Base-by-base conservation (phyloP, 2,888 invertebrate species). In the Pristionchus mayeri region DNA sequence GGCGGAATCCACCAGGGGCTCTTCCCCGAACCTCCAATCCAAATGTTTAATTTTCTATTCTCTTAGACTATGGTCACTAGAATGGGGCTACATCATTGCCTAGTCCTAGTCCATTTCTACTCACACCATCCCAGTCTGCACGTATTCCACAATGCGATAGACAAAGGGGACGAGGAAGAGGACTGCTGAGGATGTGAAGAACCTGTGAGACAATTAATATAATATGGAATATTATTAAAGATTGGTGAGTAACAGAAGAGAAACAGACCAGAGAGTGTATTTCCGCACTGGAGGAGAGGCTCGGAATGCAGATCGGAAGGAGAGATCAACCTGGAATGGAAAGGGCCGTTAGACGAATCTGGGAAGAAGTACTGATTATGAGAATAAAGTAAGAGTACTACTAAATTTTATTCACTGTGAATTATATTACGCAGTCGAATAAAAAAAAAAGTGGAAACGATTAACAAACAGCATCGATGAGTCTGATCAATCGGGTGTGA, bases 301-400 rank as follows among this genome's bases (percentile, higher is more conserved):
- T 34, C 88, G 88, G 85, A 91, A 91, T 3, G 91, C 90, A 44
- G 90, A 89, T 63, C 91, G 88, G 80, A 90, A 91, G 76, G 88
- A 89, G n/a, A 90, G 89, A 84, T 88, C 89, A 0, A 90, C 89
- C 83, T 80, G 52, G 2, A 44, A 34, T 21, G 7, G 54, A 21
- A 21, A n/a, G n/a, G n/a, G n/a, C n/a, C n/a, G n/a, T n/a, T n/a
- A n/a, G n/a, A n/a, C n/a, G n/a, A n/a, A n/a, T n/a, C n/a, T n/a
- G n/a, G n/a, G n/a, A n/a, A n/a, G n/a, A n/a, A n/a, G n/a, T n/a
- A n/a, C n/a, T n/a, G n/a, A n/a, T n/a, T n/a, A n/a, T 67, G 16
- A 4, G 37, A 4, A 0, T 30, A 63, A 63, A 34, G 0, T 16
- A 1, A 18, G 2, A 63, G n/a, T n/a, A n/a, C n/a, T n/a, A n/a